Evolutionary conservation across 2,113 vertebrate genomes (phyloP), one percentile per base, ranked within the genome.

Genomic region (Ivindomyrus marchei): DNA sequence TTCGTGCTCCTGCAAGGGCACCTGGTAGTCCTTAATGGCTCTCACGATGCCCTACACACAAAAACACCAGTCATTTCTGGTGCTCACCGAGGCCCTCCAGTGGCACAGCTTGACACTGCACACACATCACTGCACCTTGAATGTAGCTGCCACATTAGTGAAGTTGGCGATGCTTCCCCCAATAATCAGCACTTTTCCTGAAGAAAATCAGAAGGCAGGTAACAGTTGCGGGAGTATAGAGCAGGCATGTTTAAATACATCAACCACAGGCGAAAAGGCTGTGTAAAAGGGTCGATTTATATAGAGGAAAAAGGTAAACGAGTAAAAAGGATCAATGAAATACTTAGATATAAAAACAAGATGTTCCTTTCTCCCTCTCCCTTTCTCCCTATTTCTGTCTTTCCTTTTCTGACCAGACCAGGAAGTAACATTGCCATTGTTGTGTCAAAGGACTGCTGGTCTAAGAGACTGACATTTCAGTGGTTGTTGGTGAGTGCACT

Each of bases 131-230:
- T 42, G 74, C 13, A 99, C 98, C 96, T 99, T 99, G 92, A 99
- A 99, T 0, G 98, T 99, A 90, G 98, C 98, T 17, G 98, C 98
- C 24, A 99, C 98, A 0, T 99, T 99, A 88, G 98, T 99, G 94
- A 99, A 99, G 95, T 99, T 99, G 31, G 98, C 98, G 24, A 99
- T 99, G 95, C 98, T 99, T 90, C 98, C 98, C 19, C 98, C 98
- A 0, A 99, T 99, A 93, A 99, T 99, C 88, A 99, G 95, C 89
- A 99, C 98, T 94, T 99, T 99, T 56, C 98, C 98, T 99, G 93
- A 2, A 90, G 87, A 89, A 90, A 62, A 74, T 50, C 49, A n/a
- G 24, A 52, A 31, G 39, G 4, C 9, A 88, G 42, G 56, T 88
- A 66, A 62, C 19, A 66, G 21, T 24, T 58, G 13, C 24, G 9